Conservation (phyloP, 1,140 invertebrate genomes). For the Macrobrachium nipponense region DNA sequence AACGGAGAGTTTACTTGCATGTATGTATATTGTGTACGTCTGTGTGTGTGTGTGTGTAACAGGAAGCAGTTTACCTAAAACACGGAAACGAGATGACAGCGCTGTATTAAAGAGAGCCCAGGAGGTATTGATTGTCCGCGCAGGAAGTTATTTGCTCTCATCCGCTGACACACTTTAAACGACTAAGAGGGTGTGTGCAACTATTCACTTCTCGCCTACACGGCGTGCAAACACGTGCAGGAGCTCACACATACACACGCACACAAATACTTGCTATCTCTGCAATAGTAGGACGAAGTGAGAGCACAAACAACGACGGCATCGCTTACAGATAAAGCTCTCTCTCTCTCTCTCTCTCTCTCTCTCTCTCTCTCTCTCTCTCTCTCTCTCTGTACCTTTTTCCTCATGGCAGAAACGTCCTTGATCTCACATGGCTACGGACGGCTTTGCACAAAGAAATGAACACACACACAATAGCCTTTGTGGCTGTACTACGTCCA, state of each 20-base stretch:
- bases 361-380: constrained; percentile 19
- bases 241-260: not conserved
- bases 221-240: not conserved
- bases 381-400: not conserved
- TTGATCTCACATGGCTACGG: not conserved
- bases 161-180: not conserved
- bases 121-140: too few relatives aligned
- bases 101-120: too few relatives aligned
- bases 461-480: too few relatives aligned
- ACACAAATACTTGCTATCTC: not conserved
- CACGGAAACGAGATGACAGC: too few relatives aligned
- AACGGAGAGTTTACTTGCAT: not conserved
- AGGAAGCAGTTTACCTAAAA: too few relatives aligned
- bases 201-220: not conserved
- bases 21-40: constrained; percentile 5
- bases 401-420: not conserved
- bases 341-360: constrained; percentile 5
- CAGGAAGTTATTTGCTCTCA: not conserved
- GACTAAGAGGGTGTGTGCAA: not conserved
- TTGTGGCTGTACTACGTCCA: too few relatives aligned
- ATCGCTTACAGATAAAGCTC: not conserved
- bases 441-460: not conserved
- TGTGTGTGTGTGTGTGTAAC: constrained; percentile 17
- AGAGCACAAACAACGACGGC: not conserved
- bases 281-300: not conserved